These are phyloP conservation scores for Laterallus jamaicensis DNA, from an alignment of 2,113 vertebrate species.

Conservation along the genomic window DNA sequence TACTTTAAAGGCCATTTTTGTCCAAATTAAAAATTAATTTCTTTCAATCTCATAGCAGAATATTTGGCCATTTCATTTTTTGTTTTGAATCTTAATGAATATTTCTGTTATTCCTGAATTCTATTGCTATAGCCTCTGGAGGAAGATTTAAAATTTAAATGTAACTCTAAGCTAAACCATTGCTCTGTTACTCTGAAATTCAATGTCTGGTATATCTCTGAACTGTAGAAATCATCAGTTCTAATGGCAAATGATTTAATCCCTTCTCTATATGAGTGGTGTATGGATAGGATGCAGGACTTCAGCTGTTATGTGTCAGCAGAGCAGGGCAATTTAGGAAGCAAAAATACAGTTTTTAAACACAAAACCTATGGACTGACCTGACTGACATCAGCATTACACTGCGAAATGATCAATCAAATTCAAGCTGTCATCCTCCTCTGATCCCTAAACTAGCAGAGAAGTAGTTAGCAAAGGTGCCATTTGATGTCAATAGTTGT, in stretches of 20 bases:
- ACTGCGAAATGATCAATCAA: background rate
- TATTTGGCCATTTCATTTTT: background rate
- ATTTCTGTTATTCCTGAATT: conserved; percentile 8
- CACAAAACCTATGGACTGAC: background rate
- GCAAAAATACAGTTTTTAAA: background rate
- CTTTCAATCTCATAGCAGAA: background rate
- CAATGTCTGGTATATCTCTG: background rate
- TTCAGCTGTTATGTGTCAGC: background rate
- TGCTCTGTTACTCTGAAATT: background rate
- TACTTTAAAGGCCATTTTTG: background rate
- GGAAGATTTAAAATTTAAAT: background rate
- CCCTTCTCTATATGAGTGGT: background rate
- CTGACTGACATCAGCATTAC: background rate
- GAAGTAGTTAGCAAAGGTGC: background rate
- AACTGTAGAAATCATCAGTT: background rate
- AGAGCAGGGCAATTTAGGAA: background rate
- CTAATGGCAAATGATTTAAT: background rate
- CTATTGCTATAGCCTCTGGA: background rate
- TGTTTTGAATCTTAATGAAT: background rate
- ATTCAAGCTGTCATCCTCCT: background rate
- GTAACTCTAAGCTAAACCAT: background rate
- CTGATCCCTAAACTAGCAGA: background rate
- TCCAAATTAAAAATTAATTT: background rate
- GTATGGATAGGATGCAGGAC: background rate
- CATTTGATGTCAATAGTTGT: background rate